Evolutionary conservation across 1,140 invertebrate species (phyloP), one percentile per base, ranked within the genome.

Genomic region (Frieseomelitta varia): DNA sequence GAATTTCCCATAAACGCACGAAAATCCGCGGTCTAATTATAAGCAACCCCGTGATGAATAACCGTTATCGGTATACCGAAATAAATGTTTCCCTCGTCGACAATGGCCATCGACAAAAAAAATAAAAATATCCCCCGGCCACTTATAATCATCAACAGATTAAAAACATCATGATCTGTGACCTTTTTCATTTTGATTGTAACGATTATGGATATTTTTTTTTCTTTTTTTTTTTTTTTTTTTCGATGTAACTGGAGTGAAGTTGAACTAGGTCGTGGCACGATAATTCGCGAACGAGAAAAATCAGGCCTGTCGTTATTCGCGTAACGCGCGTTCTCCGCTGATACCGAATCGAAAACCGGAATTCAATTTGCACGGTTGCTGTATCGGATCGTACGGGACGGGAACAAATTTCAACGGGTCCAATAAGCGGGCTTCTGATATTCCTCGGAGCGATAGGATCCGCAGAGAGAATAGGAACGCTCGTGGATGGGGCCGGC

Each of bases 351-450:
- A 69, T 69, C 81, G 81, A 78, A 78, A 83, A 83, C 12, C 63
- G 81, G 75, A 83, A 83, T 83, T 83, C 65, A 83, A 83, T 83
- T 83, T 78, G 75, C 74, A 39, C 72, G 51, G 51, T 15, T 65
- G 63, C 30, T 19, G 73, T 77, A 82, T 82, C 81, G 76, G 39
- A 69, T 83, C 74, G 73, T 15, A 21, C 71, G 30, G 80, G 21
- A 51, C 24, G 61, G 34, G 73, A 55, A 58, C 58, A 67, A 76
- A 82, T 76, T 82, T 82, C 24, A 77, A 55, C 72, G 34, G 21
- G 63, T 69, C 68, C 63, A 69, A 82, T 81, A 81, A 82, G 51
- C 73, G 73, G 53, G 34, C 63, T 47, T 19, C 65, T 77, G 65
- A 83, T 78, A 78, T 83, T 78, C 81, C 53, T 51, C 65, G 39